Evolutionary conservation across 2,888 invertebrate species (phyloP), one percentile per base, ranked within the genome.

Genomic region (Choreutis nemorana): DNA sequence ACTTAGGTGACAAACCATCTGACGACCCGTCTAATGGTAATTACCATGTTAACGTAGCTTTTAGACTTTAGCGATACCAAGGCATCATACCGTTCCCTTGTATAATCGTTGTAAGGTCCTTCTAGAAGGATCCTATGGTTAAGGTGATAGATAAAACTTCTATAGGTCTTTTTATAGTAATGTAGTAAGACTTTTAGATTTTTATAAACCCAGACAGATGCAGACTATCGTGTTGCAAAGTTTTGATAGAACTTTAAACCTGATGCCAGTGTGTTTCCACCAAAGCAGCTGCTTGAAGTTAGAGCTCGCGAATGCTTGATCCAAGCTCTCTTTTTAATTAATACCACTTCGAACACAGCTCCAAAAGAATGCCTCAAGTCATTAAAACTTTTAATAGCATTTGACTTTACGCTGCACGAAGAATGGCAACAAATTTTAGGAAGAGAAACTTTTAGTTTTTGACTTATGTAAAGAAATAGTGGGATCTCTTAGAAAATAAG

Each of bases 301-400:
- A 30, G 45, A 48, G 47, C 53, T 55, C 40, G 45, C 52, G 50
- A 54, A 48, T 44, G 50, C 54, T 54, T 62, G 71, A 72, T 71
- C 63, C 62, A 38, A 46, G 54, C 62, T 61, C 62, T 66, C 63
- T 75, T 64, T 75, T 77, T 75, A 77, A 77, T 77, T 75, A 77
- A 77, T 75, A 77, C 75, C 61, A 66, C 70, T 73, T 73, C 65
- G 71, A 73, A 71, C 70, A 63, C 58, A 58, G 58, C 52, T 53
- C 62, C 55, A 54, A 68, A 73, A 77, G 75, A 73, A 77, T 75
- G 67, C 75, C 67, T 52, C 64, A 70, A 71, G 71, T 71, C 73
- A 73, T 77, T 77, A 73, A 73, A 77, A 77, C 50, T 77, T 77
- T 75, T 75, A 77, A 77, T 77, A 72, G 75, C 71, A 56, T 73